phyloP scores from a whole-genome alignment of 2,888 invertebrate genomes.

The Poecilobothrus nobilitatus region DNA sequence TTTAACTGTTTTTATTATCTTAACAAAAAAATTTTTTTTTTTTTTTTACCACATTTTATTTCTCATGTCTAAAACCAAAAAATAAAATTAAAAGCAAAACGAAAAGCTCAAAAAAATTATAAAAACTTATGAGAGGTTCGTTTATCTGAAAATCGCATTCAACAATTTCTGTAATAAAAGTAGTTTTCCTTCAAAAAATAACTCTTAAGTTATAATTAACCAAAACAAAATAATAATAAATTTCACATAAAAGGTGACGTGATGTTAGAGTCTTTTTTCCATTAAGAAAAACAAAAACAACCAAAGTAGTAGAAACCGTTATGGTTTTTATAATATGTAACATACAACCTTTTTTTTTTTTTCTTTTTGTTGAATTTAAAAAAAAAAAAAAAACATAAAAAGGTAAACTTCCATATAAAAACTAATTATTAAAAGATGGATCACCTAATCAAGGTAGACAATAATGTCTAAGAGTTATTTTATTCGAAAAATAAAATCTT shows the following conservation, averaged over 20 bases:
- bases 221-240: background rate
- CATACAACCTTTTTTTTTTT: background rate
- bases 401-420: background rate
- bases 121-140: too few species aligned
- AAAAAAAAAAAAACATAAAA: background rate
- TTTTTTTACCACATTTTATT: too few species aligned
- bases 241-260: background rate
- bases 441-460: background rate
- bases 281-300: too few species aligned
- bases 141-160: background rate
- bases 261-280: too few species aligned
- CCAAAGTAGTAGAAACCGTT: background rate
- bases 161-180: background rate
- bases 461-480: background rate
- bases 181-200: slow-evolving; percentile 1
- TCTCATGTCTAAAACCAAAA: too few species aligned
- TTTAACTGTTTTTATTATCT: too few species aligned
- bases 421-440: background rate
- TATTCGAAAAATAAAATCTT: background rate
- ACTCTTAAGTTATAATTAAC: background rate
- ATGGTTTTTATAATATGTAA: slow-evolving; percentile 6
- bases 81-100: too few species aligned
- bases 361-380: background rate
- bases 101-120: too few species aligned
- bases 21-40: too few species aligned